A percentile compares a stretch with the other conserved stretches of the same genome.
Evolutionary conservation across 2,888 invertebrate genomes (phyloP).

Genomic region (Trissolcus japonicus): DNA sequence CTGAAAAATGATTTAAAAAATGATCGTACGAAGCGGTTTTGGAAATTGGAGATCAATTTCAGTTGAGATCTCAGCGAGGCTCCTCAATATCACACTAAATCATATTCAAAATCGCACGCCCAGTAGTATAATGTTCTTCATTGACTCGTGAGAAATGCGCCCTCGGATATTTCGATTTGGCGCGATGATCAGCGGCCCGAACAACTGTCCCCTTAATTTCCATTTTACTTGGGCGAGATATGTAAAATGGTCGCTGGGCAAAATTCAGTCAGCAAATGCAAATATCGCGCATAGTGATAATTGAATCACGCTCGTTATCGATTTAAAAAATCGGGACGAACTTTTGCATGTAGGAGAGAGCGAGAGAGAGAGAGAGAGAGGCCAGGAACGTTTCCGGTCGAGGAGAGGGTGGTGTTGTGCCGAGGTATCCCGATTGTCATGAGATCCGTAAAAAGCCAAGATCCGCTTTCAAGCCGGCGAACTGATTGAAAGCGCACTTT

Average conservation of each 20-base stretch:
- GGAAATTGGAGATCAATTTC: neutral
- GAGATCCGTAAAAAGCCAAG: conserved; percentile 10
- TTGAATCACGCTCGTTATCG: conserved; percentile 50
- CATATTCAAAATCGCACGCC: conserved; percentile 31
- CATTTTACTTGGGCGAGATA: conserved; percentile 51
- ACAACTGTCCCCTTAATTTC: conserved; percentile 55
- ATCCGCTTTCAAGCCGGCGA: neutral
- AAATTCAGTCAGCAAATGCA: conserved; percentile 47
- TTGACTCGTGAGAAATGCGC: conserved; percentile 40
- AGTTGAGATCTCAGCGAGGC: neutral
- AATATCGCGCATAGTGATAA: conserved; percentile 46
- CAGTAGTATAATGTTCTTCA: conserved; percentile 31
- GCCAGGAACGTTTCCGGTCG: neutral
- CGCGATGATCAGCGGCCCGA: conserved; percentile 46
- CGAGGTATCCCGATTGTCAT: neutral
- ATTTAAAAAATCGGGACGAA: conserved; percentile 25
- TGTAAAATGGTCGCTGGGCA: conserved; percentile 41
- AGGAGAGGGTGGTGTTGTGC: neutral
- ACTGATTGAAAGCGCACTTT: too few species aligned
- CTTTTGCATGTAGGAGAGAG: too few species aligned
- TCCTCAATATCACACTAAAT: conserved; percentile 45
- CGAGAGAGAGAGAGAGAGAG: too few species aligned
- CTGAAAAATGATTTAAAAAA: too few species aligned
- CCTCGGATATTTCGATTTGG: conserved; percentile 43
- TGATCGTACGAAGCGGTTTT: too few species aligned